These are phyloP conservation scores for Lycaon pictus DNA, from an alignment of 2,113 vertebrate genomes.

Conservation along the genomic window DNA sequence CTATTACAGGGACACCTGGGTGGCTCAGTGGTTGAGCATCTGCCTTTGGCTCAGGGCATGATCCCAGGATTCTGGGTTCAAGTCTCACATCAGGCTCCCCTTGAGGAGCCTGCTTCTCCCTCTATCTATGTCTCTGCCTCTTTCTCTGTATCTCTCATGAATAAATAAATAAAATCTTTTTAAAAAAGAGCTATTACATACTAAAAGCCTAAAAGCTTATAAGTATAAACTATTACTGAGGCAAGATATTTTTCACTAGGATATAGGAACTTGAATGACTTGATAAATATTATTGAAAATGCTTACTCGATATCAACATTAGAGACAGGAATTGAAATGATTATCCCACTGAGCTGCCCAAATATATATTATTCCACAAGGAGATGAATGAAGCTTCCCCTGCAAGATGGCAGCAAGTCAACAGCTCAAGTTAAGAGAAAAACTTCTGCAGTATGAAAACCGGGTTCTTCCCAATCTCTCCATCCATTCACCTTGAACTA, in stretches of 20 bases:
- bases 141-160: no score
- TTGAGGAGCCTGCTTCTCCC: no score
- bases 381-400: not conserved
- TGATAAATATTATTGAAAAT: slow-evolving; percentile 51
- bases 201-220: slow-evolving; percentile 53
- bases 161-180: no score
- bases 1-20: not conserved
- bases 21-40: no score
- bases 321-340: slow-evolving; percentile 44
- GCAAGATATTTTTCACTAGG: slow-evolving; percentile 41
- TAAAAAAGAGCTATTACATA: slow-evolving; percentile 45
- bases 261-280: not conserved
- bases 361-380: not conserved
- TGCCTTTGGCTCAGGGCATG: no score
- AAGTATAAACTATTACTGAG: slow-evolving; percentile 31
- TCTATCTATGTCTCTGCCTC: no score
- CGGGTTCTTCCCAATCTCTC: not conserved
- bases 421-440: slow-evolving; percentile 35
- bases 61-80: no score
- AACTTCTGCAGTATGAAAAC: slow-evolving; percentile 17
- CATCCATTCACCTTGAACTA: not conserved
- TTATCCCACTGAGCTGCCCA: not conserved
- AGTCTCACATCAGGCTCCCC: no score
- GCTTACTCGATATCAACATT: slow-evolving; percentile 21
- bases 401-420: slow-evolving; percentile 8